phyloP scores from a whole-genome alignment of 2,888 invertebrate species.

The Odiellus spinosus region DNA sequence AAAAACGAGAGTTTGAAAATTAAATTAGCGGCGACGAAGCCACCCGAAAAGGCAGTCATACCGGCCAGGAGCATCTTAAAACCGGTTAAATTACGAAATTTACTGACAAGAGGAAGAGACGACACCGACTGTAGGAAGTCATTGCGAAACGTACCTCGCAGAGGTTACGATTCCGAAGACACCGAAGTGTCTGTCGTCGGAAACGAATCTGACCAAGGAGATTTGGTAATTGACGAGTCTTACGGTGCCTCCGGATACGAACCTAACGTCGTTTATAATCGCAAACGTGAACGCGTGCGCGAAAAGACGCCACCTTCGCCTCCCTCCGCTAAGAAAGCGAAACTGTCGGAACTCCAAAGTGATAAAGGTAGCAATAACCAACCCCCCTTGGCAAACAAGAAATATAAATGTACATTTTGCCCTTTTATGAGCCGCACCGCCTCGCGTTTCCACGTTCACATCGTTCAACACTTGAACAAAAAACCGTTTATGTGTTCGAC shows the following conservation, averaged over 20 bases:
- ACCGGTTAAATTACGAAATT: background rate
- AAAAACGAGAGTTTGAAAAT: slow-evolving; percentile 2
- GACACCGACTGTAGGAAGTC: too few species aligned
- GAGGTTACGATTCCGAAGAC: background rate
- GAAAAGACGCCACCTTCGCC: background rate
- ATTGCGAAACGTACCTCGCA: too few species aligned
- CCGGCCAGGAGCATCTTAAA: background rate
- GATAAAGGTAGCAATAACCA: background rate
- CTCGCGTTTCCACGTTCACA: slow-evolving; percentile 81
- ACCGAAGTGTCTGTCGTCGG: background rate
- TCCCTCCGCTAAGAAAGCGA: background rate
- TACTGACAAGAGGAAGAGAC: too few species aligned
- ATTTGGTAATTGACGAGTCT: background rate
- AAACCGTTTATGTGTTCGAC: slow-evolving; percentile 90
- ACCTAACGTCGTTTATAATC: background rate
- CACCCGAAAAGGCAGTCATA: background rate
- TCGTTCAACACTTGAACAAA: slow-evolving; percentile 73
- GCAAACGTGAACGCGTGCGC: background rate
- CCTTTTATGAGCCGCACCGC: slow-evolving; percentile 84
- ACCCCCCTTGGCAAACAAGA: slow-evolving; percentile 35
- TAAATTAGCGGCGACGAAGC: background rate
- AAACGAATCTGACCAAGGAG: background rate
- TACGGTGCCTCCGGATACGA: background rate
- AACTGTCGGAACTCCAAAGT: background rate
- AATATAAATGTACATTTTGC: slow-evolving; percentile 83